Evolutionary conservation across 2,113 vertebrate species (phyloP).

Genomic region (Psittacara wagleri): DNA sequence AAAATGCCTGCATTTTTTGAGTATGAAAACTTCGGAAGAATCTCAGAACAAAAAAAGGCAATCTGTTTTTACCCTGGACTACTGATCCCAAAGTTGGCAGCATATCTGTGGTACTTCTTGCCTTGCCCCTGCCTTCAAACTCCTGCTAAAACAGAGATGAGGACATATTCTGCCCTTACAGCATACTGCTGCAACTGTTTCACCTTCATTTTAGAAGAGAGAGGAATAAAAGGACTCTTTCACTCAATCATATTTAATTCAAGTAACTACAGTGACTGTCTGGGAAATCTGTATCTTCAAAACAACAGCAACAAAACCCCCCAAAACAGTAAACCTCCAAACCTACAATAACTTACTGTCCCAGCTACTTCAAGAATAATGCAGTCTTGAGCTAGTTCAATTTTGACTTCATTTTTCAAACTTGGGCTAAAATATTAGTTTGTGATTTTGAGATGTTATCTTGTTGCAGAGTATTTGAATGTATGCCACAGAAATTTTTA

Average conservation of each 20-base stretch:
- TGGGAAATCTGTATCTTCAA: background rate
- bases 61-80: background rate
- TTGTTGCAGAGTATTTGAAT: background rate
- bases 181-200: background rate
- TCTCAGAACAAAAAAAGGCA: background rate
- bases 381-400: background rate
- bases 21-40: background rate
- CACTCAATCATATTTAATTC: background rate
- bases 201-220: background rate
- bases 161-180: background rate
- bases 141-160: background rate
- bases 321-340: background rate
- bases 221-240: background rate
- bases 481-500: background rate
- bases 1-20: background rate
- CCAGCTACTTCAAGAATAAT: background rate
- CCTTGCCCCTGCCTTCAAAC: background rate
- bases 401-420: background rate
- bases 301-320: background rate
- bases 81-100: background rate
- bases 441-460: background rate
- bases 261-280: background rate
- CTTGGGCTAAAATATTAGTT: background rate
- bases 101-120: background rate
- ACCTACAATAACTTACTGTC: background rate